These are phyloP conservation scores for Corythornis cristatus DNA, from an alignment of 2,113 vertebrate species.

Conservation along the genomic window DNA sequence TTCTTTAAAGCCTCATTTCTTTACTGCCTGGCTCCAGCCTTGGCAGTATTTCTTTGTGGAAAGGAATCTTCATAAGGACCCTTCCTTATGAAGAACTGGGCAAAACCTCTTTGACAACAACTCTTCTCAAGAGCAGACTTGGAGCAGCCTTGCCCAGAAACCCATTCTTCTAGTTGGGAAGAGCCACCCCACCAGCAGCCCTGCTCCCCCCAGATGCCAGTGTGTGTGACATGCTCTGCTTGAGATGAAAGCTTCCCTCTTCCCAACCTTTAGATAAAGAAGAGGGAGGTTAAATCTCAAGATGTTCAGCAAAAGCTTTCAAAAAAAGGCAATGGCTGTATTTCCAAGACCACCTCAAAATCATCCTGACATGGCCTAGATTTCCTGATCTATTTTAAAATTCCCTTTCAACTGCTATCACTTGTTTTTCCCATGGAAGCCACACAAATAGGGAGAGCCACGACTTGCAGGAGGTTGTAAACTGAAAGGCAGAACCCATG, in stretches of 20 bases:
- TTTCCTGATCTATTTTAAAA: slow-evolving; percentile 33
- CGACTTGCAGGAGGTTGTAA: background rate
- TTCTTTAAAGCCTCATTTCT: background rate
- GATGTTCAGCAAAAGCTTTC: background rate
- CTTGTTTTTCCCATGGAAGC: background rate
- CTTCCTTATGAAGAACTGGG: background rate
- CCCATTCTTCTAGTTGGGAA: background rate
- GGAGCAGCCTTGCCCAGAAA: background rate
- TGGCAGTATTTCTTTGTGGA: background rate
- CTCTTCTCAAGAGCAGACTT: background rate
- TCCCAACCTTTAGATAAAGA: background rate
- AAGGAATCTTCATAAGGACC: background rate
- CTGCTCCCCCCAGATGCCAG: background rate
- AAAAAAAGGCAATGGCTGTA: background rate
- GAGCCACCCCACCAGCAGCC: background rate
- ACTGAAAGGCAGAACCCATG: background rate
- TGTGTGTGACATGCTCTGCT: background rate
- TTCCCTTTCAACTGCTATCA: slow-evolving; percentile 6
- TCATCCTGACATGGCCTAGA: background rate
- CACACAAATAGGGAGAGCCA: background rate
- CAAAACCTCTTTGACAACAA: background rate
- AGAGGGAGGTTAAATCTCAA: background rate
- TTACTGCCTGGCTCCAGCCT: background rate
- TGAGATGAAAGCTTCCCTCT: background rate
- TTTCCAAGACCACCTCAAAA: slow-evolving; percentile 32